Evolutionary conservation across 2,113 vertebrate species (phyloP), one percentile per base, ranked within the genome.

Genomic region (Haemorhous mexicanus): DNA sequence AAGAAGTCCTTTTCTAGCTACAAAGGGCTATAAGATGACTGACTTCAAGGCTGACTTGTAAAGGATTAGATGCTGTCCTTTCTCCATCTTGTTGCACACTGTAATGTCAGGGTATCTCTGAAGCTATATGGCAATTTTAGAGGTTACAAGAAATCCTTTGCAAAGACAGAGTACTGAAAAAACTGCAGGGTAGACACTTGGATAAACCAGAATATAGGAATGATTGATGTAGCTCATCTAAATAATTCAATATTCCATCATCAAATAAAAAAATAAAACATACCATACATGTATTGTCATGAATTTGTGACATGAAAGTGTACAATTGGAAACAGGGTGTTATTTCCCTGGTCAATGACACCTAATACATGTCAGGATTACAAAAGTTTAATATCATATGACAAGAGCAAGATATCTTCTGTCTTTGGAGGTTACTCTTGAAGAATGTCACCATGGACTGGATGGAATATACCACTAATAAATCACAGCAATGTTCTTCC

Each of bases 401-500:
- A 93, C 79, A 90, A 75, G 61, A 96, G 63, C 88, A 94, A 95
- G 87, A 90, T 93, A 88, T 84, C 92, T 83, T 80, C 93, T 93
- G 78, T 80, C 87, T 86, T 95, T 69, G 4, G 94, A 95, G 63
- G 78, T 83, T 92, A 63, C 32, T 94, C 32, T 63, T 83, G 74
- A 90, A 93, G 94, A 95, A 96, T 94, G 90, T 91, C 87, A 93
- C 62, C 92, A 88, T 74, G 64, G 87, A 80, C 75, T 84, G 37
- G 43, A 69, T 43, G 35, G 90, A 90, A 95, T 69, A 74, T 35
- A 88, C 72, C 61, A 47, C 79, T 96, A 88, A 96, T 96, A 96
- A 96, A 97, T 97, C 93, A 95, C 67, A 87, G 84, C 75, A 85
- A 69, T 77, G 78, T 80, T 96, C 93, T 95, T 95, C 59, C 90